A percentile compares a stretch with the other conserved stretches of the same genome.
Conservation (phyloP, 2,113 vertebrate genomes). For the Psilopsiagon aurifrons region DNA sequence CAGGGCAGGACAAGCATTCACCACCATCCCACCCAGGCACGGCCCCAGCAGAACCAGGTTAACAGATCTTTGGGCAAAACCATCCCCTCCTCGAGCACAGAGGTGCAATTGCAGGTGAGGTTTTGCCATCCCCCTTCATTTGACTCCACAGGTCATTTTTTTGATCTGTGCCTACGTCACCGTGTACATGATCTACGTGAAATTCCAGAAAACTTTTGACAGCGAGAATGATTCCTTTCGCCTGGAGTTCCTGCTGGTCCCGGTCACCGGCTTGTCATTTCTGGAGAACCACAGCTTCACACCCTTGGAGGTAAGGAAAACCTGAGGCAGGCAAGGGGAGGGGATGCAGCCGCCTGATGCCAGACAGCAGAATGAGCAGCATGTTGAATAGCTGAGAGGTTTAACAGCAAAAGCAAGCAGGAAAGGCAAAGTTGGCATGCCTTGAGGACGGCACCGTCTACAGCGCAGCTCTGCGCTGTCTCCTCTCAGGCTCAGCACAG, state of each 20-base stretch:
- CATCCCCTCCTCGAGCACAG: not conserved
- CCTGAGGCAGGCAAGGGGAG: not conserved
- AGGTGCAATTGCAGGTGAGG: not conserved
- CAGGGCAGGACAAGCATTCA: not conserved
- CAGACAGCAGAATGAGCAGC: not conserved
- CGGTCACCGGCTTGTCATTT: conserved; percentile 90
- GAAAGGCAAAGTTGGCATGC: not conserved
- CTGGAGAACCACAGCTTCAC: conserved; percentile 92
- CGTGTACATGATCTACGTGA: conserved; percentile 91
- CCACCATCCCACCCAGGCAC: not conserved
- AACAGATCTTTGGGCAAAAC: not conserved
- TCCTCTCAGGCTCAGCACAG: not conserved
- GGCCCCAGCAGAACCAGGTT: not conserved
- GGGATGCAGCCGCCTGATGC: not conserved
- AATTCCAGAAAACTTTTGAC: conserved; percentile 85
- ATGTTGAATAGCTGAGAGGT: not conserved
- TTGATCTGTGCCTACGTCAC: conserved; percentile 88
- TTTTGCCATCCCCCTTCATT: not conserved
- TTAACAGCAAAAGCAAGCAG: not conserved
- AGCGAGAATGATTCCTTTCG: conserved; percentile 91
- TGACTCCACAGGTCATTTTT: conserved; percentile 85
- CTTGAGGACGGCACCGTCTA: not conserved
- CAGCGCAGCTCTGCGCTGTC: rapidly evolving
- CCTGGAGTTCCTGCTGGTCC: conserved; percentile 93
- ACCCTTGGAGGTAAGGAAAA: conserved; percentile 85